These are phyloP conservation scores for Tenebrosternarchus preto DNA, from an alignment of 2,113 vertebrate genomes.

Conservation along the genomic window DNA sequence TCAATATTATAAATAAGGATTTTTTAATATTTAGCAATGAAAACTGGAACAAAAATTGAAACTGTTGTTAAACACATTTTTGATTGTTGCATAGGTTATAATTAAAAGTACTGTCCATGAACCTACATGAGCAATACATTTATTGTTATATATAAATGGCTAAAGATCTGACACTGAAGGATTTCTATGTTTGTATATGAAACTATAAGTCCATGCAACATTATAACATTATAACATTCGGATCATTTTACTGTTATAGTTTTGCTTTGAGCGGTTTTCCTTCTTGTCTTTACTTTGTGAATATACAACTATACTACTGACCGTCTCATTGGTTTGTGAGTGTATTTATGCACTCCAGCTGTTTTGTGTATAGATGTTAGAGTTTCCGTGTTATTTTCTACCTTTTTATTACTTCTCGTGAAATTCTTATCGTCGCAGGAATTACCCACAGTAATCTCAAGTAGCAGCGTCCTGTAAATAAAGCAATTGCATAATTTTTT, in stretches of 20 bases:
- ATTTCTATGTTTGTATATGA: too few relatives aligned
- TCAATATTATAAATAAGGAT: background rate
- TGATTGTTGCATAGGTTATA: background rate
- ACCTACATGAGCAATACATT: background rate
- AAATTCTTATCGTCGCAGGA: constrained; percentile 10
- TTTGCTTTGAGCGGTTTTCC: background rate
- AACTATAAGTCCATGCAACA: too few relatives aligned
- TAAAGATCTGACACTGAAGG: too few relatives aligned
- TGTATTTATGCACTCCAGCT: background rate
- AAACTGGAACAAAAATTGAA: background rate
- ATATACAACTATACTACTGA: background rate
- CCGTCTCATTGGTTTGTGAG: too few relatives aligned
- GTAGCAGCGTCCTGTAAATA: constrained; percentile 4
- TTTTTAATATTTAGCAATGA: background rate
- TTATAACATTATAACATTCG: background rate
- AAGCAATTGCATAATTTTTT: background rate
- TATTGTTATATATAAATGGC: too few relatives aligned
- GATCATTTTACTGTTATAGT: background rate
- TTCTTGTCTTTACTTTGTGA: background rate
- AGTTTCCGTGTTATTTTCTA: constrained; percentile 37
- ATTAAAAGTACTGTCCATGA: background rate
- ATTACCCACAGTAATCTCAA: background rate
- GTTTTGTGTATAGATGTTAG: background rate
- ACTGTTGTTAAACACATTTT: background rate
- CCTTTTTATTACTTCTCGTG: constrained; percentile 36